Evolutionary conservation across 2,888 invertebrate genomes (phyloP), one percentile per base, ranked within the genome.

Genomic region (Caenorhabditis sp.): DNA sequence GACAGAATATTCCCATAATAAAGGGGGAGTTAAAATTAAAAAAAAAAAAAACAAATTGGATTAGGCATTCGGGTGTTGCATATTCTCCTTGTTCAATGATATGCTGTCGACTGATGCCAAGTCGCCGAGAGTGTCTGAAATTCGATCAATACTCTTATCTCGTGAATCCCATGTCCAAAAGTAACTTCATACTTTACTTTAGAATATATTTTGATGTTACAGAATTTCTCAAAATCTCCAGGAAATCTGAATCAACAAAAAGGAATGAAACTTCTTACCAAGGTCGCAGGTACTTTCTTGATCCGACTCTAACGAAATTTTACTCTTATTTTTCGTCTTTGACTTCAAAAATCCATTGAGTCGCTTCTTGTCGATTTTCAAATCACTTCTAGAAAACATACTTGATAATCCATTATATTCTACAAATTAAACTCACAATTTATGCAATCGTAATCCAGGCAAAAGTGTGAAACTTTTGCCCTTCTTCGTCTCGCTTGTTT

Each of bases 111-210:
- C 10, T 7, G 31, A 58, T 31, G n/a, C 17, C 31, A 21, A 36
- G 31, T 58, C 58, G 36, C 58, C 58, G 31, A 25, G 52, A 58
- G 38, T 66, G 53, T 64, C 65, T 53, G 60, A 66, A 59, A 59
- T n/a, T n/a, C n/a, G n/a, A 17, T 38, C 10, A 23, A 7, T 27
- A 53, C 14, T 57, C 57, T 58, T 17, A 53, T 53, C n/a, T n/a
- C n/a, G n/a, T n/a, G n/a, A n/a, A n/a, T n/a, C n/a, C n/a, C n/a
- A n/a, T n/a, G n/a, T n/a, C n/a, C n/a, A n/a, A n/a, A n/a, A n/a
- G n/a, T n/a, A n/a, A n/a, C n/a, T n/a, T n/a, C n/a, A n/a, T n/a
- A n/a, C n/a, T n/a, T n/a, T n/a, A n/a, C n/a, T n/a, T n/a, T n/a
- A n/a, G n/a, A n/a, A n/a, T n/a, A n/a, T n/a, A n/a, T n/a, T n/a